These are phyloP conservation scores for Caenorhabditis doughertyi DNA, from an alignment of 2,888 invertebrate genomes.

Conservation along the genomic window DNA sequence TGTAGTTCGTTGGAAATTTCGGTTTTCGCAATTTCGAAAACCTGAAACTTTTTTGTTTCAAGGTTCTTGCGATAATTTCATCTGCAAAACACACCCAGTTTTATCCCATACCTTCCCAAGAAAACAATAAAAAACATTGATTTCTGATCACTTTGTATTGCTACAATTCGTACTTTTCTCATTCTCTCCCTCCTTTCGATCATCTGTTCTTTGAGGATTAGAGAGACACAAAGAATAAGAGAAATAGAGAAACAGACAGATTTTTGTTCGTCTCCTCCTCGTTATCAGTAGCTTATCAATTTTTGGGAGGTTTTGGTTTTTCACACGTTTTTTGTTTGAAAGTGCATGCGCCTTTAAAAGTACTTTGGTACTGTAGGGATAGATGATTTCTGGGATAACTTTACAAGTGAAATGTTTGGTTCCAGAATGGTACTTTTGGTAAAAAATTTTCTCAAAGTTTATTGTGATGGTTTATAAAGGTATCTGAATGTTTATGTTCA, in stretches of 20 bases:
- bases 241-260: neutral
- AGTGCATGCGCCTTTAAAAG: too few species aligned
- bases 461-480: too few species aligned
- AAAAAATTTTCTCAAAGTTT: too few species aligned
- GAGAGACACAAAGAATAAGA: conserved; percentile 3
- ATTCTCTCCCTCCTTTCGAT: neutral
- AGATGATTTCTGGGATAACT: too few species aligned
- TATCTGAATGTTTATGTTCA: too few species aligned
- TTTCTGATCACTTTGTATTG: neutral
- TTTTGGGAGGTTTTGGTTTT: neutral
- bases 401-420: too few species aligned
- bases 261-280: neutral
- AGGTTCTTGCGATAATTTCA: neutral
- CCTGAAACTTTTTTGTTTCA: too few species aligned
- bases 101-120: too few species aligned
- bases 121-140: neutral
- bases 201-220: neutral
- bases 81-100: neutral
- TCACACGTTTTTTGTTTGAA: neutral
- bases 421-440: too few species aligned
- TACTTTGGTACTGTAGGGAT: too few species aligned
- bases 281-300: neutral
- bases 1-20: too few species aligned
- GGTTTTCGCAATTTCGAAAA: too few species aligned
- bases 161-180: neutral